These are phyloP conservation scores for Stegodyphus mimosarum DNA, from an alignment of 1,140 invertebrate species.

Conservation along the genomic window DNA sequence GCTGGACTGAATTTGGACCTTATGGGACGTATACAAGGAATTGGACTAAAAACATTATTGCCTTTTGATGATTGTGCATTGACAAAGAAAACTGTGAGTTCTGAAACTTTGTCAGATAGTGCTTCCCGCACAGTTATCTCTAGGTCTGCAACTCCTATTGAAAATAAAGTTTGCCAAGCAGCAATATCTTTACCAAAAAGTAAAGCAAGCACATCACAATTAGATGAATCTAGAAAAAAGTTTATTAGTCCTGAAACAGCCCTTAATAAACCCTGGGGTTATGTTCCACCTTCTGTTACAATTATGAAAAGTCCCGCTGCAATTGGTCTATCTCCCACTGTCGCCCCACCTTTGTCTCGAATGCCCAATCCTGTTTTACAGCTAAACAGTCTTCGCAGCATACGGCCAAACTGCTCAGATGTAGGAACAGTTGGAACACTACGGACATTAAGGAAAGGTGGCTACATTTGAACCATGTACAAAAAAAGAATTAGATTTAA, in stretches of 20 bases:
- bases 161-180: background rate
- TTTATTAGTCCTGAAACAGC: slow-evolving; percentile 16
- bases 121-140: slow-evolving; percentile 19
- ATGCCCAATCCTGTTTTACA: slow-evolving; percentile 62
- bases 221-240: background rate
- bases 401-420: slow-evolving; percentile 29
- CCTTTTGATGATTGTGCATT: slow-evolving; percentile 6
- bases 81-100: slow-evolving; percentile 8
- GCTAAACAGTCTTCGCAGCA: slow-evolving; percentile 52
- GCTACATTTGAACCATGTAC: slow-evolving; percentile 35
- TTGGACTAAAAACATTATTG: slow-evolving; percentile 42
- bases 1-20: slow-evolving; percentile 43
- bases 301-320: slow-evolving; percentile 54
- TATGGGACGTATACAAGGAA: slow-evolving; percentile 54
- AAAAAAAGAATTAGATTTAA: background rate
- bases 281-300: slow-evolving; percentile 44
- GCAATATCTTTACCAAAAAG: background rate
- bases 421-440: slow-evolving; percentile 58
- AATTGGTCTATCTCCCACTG: slow-evolving; percentile 53
- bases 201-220: background rate
- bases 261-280: slow-evolving; percentile 51
- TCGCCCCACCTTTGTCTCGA: slow-evolving; percentile 54
- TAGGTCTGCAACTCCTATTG: background rate
- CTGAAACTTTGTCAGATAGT: background rate
- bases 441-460: slow-evolving; percentile 59